phyloP scores from a whole-genome alignment of 2,797 vertebrate species.

The Yasuhikotakia modesta region DNA sequence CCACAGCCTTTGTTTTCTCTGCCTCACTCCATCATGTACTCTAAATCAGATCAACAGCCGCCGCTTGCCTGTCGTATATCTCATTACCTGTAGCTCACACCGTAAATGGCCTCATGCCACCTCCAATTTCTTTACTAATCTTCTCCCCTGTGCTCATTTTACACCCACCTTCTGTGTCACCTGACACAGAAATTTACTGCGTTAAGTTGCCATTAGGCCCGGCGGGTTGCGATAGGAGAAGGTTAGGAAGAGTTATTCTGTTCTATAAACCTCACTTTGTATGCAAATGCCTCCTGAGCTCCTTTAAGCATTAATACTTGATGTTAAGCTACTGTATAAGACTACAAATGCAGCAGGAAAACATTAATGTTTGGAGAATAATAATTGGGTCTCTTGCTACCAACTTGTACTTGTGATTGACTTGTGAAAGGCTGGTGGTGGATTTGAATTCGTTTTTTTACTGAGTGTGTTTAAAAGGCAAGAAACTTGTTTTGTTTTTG shows the following conservation, averaged over 20 bases:
- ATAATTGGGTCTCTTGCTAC: constrained; percentile 3
- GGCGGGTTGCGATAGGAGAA: constrained; percentile 29
- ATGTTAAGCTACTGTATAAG: constrained; percentile 15
- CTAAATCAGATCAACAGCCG: constrained; percentile 55
- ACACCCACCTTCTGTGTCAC: constrained; percentile 32
- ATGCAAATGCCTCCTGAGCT: constrained; percentile 11
- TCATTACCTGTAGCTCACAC: constrained; percentile 53
- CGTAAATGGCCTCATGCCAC: constrained; percentile 43
- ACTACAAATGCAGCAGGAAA: not conserved
- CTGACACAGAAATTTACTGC: constrained; percentile 6
- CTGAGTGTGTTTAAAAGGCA: not conserved
- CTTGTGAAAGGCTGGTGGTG: not conserved
- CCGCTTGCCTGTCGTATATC: constrained; percentile 49
- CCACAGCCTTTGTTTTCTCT: constrained; percentile 4
- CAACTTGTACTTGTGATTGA: not conserved
- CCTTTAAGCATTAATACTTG: constrained; percentile 27
- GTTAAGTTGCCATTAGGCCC: constrained; percentile 40
- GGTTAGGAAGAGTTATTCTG: constrained; percentile 34
- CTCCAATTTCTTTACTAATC: constrained; percentile 52
- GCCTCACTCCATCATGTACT: constrained; percentile 30
- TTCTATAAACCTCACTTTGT: constrained; percentile 35
- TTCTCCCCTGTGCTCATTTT: constrained; percentile 39
- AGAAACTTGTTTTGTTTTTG: not conserved
- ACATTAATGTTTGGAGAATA: constrained; percentile 12
- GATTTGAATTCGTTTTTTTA: not conserved